Conservation (phyloP, 2,113 vertebrate genomes). For the Terrapene triunguis region DNA sequence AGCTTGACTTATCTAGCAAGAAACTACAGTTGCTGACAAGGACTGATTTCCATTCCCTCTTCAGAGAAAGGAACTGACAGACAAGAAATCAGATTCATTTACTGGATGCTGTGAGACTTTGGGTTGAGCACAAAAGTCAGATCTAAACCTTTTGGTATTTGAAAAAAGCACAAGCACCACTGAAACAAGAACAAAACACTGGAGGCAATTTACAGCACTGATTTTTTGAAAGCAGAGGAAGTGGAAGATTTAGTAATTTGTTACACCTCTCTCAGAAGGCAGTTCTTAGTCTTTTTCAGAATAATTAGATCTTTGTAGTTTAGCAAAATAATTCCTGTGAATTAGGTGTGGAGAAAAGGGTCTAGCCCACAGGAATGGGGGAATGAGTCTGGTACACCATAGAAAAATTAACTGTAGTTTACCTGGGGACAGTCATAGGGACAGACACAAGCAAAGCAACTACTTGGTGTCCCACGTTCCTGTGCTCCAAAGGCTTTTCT, state of each 20-base stretch:
- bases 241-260: not conserved
- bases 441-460: not conserved
- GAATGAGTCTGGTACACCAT: not conserved
- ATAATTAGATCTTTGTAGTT: not conserved
- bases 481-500: not conserved
- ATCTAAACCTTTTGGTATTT: not conserved
- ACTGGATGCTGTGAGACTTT: not conserved
- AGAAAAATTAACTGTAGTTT: not conserved
- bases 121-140: not conserved
- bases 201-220: not conserved
- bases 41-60: not conserved
- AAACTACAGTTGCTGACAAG: not conserved
- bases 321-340: not conserved
- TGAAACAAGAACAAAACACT: not conserved
- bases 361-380: not conserved
- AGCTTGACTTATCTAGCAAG: not conserved
- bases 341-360: not conserved
- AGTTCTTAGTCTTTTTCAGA: not conserved
- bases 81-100: not conserved
- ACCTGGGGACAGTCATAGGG: not conserved
- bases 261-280: conserved; percentile 2
- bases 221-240: not conserved
- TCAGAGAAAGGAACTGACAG: not conserved
- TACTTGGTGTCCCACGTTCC: not conserved
- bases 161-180: not conserved